phyloP scores from a whole-genome alignment of 2,888 invertebrate species.

The Caenorhabditis sp. region DNA sequence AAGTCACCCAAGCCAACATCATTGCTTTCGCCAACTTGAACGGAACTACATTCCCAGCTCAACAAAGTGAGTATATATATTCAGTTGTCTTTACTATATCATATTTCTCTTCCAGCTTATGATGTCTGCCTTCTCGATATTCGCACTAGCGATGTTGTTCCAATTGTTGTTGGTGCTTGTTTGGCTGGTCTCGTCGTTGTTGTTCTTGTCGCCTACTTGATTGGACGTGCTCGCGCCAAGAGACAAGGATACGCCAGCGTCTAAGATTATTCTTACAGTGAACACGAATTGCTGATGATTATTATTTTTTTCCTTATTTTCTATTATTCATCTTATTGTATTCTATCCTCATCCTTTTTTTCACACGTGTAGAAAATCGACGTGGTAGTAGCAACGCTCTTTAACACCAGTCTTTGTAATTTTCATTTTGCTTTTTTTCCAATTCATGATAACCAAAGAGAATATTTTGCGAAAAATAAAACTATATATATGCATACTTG shows the following conservation, averaged over 20 bases:
- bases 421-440: background rate
- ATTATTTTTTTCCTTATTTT: background rate
- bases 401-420: background rate
- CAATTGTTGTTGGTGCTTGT: conserved; percentile 94
- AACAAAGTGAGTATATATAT: conserved; percentile 41
- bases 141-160: conserved; percentile 81
- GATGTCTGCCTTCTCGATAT: conserved; percentile 63
- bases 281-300: background rate
- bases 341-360: background rate
- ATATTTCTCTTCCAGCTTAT: conserved; percentile 38
- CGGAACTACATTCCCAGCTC: conserved; percentile 46
- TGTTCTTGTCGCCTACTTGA: conserved; percentile 89
- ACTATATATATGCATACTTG: too few species aligned
- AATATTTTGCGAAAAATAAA: background rate
- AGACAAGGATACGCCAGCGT: conserved; percentile 69
- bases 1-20: conserved; percentile 54
- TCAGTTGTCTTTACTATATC: background rate
- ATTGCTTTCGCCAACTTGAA: conserved; percentile 55
- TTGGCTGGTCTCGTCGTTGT: conserved; percentile 87
- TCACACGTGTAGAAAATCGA: background rate
- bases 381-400: conserved; percentile 2
- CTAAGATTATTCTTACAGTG: conserved; percentile 27
- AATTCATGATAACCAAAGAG: background rate
- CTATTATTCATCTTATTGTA: too few species aligned
- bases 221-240: conserved; percentile 79